These are phyloP conservation scores for Ips nitidus DNA, from an alignment of 1,140 invertebrate genomes.

Conservation along the genomic window DNA sequence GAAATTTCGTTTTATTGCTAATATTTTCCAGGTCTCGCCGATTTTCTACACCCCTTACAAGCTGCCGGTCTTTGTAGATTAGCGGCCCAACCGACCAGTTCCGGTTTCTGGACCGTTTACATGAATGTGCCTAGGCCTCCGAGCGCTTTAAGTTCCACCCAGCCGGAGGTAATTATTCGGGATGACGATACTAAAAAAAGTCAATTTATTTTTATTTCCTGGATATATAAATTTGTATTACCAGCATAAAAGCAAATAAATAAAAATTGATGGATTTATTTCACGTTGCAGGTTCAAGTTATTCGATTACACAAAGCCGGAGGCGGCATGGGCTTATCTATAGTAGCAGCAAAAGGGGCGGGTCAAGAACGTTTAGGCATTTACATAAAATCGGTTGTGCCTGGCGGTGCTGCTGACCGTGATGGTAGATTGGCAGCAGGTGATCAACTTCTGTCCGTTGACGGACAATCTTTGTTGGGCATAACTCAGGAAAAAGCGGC, in stretches of 20 bases:
- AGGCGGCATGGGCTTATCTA: constrained; percentile 90
- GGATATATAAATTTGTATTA: no score
- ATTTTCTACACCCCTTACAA: constrained; percentile 88
- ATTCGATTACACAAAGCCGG: constrained; percentile 89
- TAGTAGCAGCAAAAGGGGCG: constrained; percentile 90
- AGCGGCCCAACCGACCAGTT: constrained; percentile 85
- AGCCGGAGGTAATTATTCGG: constrained; percentile 47
- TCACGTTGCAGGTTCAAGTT: constrained; percentile 66
- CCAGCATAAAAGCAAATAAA: not conserved
- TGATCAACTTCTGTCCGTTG: constrained; percentile 96
- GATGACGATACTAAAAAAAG: not conserved
- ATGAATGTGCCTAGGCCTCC: constrained; percentile 68
- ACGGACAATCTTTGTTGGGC: constrained; percentile 89
- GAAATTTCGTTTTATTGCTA: not conserved
- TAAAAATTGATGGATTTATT: not conserved
- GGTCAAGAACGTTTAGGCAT: constrained; percentile 91
- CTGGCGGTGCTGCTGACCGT: constrained; percentile 91
- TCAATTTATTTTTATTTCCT: not conserved
- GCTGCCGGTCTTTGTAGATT: constrained; percentile 84
- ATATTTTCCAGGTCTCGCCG: constrained; percentile 62
- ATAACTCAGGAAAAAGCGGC: constrained; percentile 97
- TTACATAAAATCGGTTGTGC: constrained; percentile 97
- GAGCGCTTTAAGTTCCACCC: constrained; percentile 48
- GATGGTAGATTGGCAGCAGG: constrained; percentile 91
- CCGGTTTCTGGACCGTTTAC: constrained; percentile 93